Percentiles rank a stretch among this genome's conserved stretches.
Evolutionary conservation across 2,888 invertebrate genomes (phyloP).

Genomic region (Ischnura elegans): DNA sequence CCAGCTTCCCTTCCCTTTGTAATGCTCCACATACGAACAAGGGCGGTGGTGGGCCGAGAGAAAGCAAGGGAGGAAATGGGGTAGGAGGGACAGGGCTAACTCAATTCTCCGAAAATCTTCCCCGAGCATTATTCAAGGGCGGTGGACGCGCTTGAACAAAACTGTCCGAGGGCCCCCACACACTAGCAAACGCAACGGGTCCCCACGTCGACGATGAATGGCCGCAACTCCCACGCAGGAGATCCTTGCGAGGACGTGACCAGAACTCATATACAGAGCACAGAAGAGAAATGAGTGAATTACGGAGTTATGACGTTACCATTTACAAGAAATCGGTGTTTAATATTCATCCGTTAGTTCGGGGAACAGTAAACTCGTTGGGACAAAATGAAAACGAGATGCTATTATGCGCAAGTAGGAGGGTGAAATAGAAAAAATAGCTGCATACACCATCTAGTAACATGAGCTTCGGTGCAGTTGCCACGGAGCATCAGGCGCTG

Average conservation of each 20-base stretch:
- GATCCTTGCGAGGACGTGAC: constrained; percentile 22
- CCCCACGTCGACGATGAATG: not conserved
- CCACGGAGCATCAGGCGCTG: too few species aligned
- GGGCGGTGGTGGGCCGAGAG: not conserved
- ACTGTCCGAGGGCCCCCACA: not conserved
- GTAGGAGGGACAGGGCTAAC: not conserved
- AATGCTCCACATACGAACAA: not conserved
- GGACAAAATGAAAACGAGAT: too few species aligned
- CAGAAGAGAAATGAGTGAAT: too few species aligned
- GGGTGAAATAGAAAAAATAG: too few species aligned
- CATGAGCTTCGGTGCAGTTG: not conserved
- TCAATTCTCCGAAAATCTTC: not conserved
- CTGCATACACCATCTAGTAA: too few species aligned
- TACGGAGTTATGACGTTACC: too few species aligned
- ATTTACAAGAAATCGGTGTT: too few species aligned
- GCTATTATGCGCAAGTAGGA: too few species aligned
- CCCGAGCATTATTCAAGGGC: not conserved
- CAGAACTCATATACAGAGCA: not conserved
- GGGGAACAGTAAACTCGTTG: too few species aligned
- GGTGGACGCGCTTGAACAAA: not conserved
- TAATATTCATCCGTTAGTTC: too few species aligned
- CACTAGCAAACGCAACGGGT: not conserved
- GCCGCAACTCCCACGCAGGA: not conserved
- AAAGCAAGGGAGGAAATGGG: too few species aligned
- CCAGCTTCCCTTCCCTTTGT: too few species aligned